A percentile compares a stretch with the other conserved stretches of the same genome.
phyloP scores from a whole-genome alignment of 2,797 vertebrate genomes.

The Merluccius polli region DNA sequence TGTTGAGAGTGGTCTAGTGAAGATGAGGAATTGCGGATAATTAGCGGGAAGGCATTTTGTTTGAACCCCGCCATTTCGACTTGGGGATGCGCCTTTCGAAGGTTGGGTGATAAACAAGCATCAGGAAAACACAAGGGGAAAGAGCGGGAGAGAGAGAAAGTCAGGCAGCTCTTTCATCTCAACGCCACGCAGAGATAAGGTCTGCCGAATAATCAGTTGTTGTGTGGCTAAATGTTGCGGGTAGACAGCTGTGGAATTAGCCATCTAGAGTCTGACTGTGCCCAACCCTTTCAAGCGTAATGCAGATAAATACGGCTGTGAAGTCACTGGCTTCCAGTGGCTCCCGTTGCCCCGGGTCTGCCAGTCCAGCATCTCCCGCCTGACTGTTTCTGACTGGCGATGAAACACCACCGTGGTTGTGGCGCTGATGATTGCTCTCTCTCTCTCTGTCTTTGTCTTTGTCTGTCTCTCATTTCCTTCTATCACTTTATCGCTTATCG shows the following conservation, averaged over 20 bases:
- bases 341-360: slow-evolving; percentile 38
- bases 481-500: background rate
- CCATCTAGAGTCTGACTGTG: slow-evolving; percentile 59
- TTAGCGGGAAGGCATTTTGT: slow-evolving; percentile 74
- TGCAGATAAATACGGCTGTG: slow-evolving; percentile 54
- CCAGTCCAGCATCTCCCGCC: slow-evolving; percentile 49
- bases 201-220: slow-evolving; percentile 58
- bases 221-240: slow-evolving; percentile 51
- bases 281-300: slow-evolving; percentile 56
- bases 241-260: slow-evolving; percentile 64
- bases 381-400: slow-evolving; percentile 57
- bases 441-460: background rate
- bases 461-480: too few relatives aligned
- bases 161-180: slow-evolving; percentile 68
- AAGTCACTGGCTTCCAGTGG: slow-evolving; percentile 23
- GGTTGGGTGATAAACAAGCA: slow-evolving; percentile 75
- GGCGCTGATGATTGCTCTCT: slow-evolving; percentile 39
- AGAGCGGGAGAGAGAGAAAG: slow-evolving; percentile 35
- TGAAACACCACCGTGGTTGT: slow-evolving; percentile 54
- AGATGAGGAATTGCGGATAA: slow-evolving; percentile 75
- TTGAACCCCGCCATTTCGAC: slow-evolving; percentile 73
- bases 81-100: slow-evolving; percentile 54
- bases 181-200: slow-evolving; percentile 61
- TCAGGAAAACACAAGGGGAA: slow-evolving; percentile 56
- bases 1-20: slow-evolving; percentile 54